phyloP scores from a whole-genome alignment of 2,888 invertebrate genomes.

The Rhyacophila evoluta region DNA sequence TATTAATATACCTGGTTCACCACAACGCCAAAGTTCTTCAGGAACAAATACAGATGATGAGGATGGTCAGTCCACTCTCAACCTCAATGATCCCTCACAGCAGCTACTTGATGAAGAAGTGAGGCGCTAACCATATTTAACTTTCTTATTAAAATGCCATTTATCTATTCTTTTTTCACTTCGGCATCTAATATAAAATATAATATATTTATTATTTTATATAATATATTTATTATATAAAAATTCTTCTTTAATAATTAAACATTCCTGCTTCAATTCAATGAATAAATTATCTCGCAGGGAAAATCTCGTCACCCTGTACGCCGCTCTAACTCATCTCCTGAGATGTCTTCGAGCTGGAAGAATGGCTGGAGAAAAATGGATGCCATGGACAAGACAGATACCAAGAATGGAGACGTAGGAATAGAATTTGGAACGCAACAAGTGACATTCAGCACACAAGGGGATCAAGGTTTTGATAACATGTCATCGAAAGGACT shows the following conservation, averaged over 20 bases:
- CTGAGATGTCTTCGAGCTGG: slow-evolving; percentile 93
- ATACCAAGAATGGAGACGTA: not conserved
- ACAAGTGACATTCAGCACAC: not conserved
- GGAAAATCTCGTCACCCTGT: slow-evolving; percentile 83
- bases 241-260: too few relatives aligned
- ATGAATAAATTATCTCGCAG: slow-evolving; percentile 59
- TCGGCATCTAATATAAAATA: too few relatives aligned
- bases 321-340: slow-evolving; percentile 89
- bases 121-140: too few relatives aligned
- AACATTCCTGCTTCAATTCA: too few relatives aligned
- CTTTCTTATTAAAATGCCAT: too few relatives aligned
- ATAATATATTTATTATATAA: too few relatives aligned
- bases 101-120: slow-evolving; percentile 48
- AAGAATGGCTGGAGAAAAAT: slow-evolving; percentile 74
- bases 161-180: too few relatives aligned
- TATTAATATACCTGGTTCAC: slow-evolving; percentile 74
- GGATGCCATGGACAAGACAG: slow-evolving; percentile 55
- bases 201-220: too few relatives aligned
- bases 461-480: not conserved
- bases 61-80: slow-evolving; percentile 61
- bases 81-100: slow-evolving; percentile 54
- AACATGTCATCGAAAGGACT: slow-evolving; percentile 33
- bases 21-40: slow-evolving; percentile 66
- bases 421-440: slow-evolving; percentile 16
- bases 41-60: slow-evolving; percentile 66